A percentile compares a stretch with the other conserved stretches of the same genome.
Conservation (phyloP, 2,113 vertebrate species). For the Notarius quadriscutis region DNA sequence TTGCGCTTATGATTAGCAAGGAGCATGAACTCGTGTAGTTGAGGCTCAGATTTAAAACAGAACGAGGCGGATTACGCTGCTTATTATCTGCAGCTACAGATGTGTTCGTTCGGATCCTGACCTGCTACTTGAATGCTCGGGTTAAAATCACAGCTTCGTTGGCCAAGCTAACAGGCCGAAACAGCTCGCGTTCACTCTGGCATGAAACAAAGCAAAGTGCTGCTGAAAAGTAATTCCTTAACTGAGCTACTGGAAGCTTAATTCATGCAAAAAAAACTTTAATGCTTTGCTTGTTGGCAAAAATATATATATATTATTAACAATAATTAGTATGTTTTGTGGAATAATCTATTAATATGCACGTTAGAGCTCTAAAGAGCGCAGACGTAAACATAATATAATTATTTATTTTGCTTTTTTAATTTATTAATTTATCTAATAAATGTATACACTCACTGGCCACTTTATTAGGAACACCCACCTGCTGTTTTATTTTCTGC, state of each 20-base stretch:
- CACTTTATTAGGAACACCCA: too few species aligned
- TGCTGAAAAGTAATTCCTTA: neutral
- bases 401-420: neutral
- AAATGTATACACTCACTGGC: too few species aligned
- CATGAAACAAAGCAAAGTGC: neutral
- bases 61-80: neutral
- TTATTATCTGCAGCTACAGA: constrained; percentile 15
- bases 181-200: constrained; percentile 9
- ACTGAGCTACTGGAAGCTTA: neutral
- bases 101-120: constrained; percentile 31
- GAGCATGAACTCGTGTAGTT: neutral
- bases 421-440: neutral
- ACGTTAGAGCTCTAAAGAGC: neutral
- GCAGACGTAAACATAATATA: too few species aligned
- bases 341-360: neutral
- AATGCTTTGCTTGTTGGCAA: neutral
- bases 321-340: neutral
- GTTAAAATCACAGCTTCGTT: neutral
- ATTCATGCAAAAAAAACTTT: neutral
- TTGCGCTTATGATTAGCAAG: neutral
- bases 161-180: constrained; percentile 2
- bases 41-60: constrained; percentile 8
- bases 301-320: neutral
- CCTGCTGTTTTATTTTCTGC: too few species aligned
- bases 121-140: constrained; percentile 7